These are phyloP conservation scores for Tamandua tetradactyla DNA, from an alignment of 2,797 vertebrate genomes.

Conservation along the genomic window DNA sequence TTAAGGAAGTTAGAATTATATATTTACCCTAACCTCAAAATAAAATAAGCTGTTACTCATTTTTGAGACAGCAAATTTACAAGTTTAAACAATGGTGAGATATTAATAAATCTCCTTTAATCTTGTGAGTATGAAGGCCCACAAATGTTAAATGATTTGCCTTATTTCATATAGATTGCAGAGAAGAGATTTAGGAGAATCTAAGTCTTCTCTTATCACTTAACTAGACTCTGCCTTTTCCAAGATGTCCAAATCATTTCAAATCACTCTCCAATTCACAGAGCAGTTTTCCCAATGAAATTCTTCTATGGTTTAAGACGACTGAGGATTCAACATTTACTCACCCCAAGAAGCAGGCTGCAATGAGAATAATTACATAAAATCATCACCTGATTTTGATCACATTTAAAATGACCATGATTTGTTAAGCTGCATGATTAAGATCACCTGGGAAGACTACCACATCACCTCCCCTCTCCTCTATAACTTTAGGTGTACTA, in stretches of 20 bases:
- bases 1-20: not conserved
- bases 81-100: not conserved
- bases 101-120: not conserved
- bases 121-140: not conserved
- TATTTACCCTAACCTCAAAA: not conserved
- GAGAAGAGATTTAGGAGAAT: not conserved
- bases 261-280: not conserved
- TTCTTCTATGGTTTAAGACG: not conserved
- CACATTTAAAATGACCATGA: not conserved
- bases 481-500: not conserved
- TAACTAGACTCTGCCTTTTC: not conserved
- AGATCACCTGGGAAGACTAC: not conserved
- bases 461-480: not conserved
- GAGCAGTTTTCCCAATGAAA: not conserved
- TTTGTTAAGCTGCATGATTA: not conserved
- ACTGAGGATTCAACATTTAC: not conserved
- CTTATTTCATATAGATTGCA: not conserved
- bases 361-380: not conserved
- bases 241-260: not conserved
- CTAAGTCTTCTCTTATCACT: not conserved
- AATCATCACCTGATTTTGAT: not conserved
- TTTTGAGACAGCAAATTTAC: not conserved
- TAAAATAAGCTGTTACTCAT: not conserved
- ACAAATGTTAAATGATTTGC: not conserved
- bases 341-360: not conserved